Evolutionary conservation across 2,888 invertebrate genomes (phyloP).

Genomic region (Philaethria dido): DNA sequence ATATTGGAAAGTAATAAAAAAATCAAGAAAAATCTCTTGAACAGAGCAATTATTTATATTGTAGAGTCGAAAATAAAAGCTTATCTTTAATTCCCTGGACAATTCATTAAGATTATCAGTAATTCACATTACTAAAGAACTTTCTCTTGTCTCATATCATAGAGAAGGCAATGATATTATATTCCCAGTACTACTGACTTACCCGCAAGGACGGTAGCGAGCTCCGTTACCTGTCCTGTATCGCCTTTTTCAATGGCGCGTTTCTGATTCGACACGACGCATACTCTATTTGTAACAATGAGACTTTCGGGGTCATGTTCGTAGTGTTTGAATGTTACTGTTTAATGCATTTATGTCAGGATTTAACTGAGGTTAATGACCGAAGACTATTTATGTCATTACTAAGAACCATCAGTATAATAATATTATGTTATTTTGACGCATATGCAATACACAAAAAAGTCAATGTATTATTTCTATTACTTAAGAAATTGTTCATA

Average conservation of each 20-base stretch:
- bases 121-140: not conserved
- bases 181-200: slow-evolving; percentile 59
- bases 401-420: not conserved
- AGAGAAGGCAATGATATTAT: slow-evolving; percentile 34
- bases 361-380: slow-evolving; percentile 65
- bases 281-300: slow-evolving; percentile 72
- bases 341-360: slow-evolving; percentile 75
- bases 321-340: slow-evolving; percentile 60
- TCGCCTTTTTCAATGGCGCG: slow-evolving; percentile 74
- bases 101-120: not conserved
- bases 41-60: too few relatives aligned
- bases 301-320: slow-evolving; percentile 73
- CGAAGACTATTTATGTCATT: slow-evolving; percentile 40
- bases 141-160: slow-evolving; percentile 6
- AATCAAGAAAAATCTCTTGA: too few relatives aligned
- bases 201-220: slow-evolving; percentile 52
- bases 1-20: too few relatives aligned
- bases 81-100: too few relatives aligned
- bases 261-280: slow-evolving; percentile 77
- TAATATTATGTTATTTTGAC: too few relatives aligned
- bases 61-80: too few relatives aligned
- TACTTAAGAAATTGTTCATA: too few relatives aligned
- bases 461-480: too few relatives aligned
- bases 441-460: too few relatives aligned
- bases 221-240: slow-evolving; percentile 75